phyloP scores from a whole-genome alignment of 2,113 vertebrate species.

The Antechinus flavipes region DNA sequence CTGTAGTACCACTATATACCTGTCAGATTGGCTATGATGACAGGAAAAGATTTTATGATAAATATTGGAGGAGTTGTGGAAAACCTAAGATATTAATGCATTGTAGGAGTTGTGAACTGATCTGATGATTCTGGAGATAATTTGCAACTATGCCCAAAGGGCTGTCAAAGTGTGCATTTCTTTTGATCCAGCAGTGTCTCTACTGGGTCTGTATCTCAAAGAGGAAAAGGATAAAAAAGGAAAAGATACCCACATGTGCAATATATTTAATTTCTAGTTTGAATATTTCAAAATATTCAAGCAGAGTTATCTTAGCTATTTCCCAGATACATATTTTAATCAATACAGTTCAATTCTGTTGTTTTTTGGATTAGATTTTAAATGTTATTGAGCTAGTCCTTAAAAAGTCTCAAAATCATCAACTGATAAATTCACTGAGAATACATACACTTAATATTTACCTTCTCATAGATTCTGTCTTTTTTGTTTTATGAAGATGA shows the following conservation, averaged over 20 bases:
- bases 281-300: background rate
- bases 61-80: no score
- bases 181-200: no score
- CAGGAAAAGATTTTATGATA: no score
- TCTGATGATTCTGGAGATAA: no score
- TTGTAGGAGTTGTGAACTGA: no score
- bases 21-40: no score
- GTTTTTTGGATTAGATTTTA: constrained; percentile 3
- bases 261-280: constrained; percentile 59
- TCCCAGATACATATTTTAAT: constrained; percentile 37
- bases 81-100: no score
- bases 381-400: background rate
- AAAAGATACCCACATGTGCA: background rate
- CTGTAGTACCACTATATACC: background rate
- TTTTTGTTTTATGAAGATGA: background rate
- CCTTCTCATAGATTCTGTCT: background rate
- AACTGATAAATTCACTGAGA: background rate
- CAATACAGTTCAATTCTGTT: background rate
- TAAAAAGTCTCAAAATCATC: background rate
- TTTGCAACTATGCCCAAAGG: no score
- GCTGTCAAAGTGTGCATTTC: no score
- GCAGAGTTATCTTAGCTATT: constrained; percentile 31
- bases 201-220: no score
- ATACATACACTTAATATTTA: background rate
- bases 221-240: no score